Conservation (phyloP, 2,888 invertebrate genomes). For the Xanthorhoe designata region DNA sequence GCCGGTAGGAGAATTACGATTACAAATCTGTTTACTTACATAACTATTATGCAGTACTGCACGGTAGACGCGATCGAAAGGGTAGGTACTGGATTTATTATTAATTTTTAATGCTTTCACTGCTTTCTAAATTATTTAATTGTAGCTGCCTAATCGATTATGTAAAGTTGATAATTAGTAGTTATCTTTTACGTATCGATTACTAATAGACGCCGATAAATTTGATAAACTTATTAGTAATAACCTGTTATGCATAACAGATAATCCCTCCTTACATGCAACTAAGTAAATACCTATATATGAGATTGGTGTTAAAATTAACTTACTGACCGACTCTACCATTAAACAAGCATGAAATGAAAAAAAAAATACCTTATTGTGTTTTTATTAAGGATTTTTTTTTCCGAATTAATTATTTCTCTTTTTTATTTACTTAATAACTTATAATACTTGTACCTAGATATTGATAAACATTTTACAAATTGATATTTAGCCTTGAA, state of each 20-base stretch:
- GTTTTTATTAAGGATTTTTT: too few species aligned
- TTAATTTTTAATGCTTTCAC: conserved; percentile 46
- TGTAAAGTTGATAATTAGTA: conserved; percentile 33
- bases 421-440: too few species aligned
- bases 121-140: conserved; percentile 42
- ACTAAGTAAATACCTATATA: neutral
- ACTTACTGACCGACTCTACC: too few species aligned
- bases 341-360: too few species aligned
- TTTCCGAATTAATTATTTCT: too few species aligned
- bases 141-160: conserved; percentile 39
- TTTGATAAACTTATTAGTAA: neutral
- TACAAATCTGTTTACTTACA: conserved; percentile 24
- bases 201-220: conserved; percentile 5
- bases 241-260: neutral
- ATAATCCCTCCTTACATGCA: neutral
- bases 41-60: conserved; percentile 35
- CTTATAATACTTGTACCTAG: too few species aligned
- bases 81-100: conserved; percentile 38
- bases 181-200: conserved; percentile 20
- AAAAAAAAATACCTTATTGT: too few species aligned
- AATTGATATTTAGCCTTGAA: too few species aligned
- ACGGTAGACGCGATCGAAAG: conserved; percentile 35
- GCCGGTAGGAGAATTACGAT: conserved; percentile 12
- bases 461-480: too few species aligned
- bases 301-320: neutral